A percentile compares a stretch with the other conserved stretches of the same genome.
phyloP scores from a whole-genome alignment of 1,140 invertebrate genomes.

The Zeugodacus cucurbitae region DNA sequence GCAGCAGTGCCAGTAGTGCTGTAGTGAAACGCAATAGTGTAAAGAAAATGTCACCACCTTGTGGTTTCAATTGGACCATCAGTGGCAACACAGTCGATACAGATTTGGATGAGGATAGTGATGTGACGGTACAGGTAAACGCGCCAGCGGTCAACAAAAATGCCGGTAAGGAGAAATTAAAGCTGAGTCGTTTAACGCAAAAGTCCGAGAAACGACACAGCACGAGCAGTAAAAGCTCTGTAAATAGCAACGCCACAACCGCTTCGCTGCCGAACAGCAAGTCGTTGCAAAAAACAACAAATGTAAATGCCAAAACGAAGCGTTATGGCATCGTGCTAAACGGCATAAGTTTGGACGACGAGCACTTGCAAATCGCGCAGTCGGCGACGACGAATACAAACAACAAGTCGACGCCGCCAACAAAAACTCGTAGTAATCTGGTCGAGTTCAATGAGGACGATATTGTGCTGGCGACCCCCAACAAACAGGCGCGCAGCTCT shows the following conservation, averaged over 20 bases:
- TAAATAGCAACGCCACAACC: not conserved
- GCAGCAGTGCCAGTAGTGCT: constrained; percentile 1
- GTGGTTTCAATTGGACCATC: constrained; percentile 64
- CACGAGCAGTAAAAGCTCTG: not conserved
- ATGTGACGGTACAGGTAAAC: constrained; percentile 10
- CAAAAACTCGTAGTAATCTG: not conserved
- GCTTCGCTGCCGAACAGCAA: constrained; percentile 21
- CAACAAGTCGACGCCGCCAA: not conserved
- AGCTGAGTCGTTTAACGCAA: not conserved
- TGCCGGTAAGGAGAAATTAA: not conserved
- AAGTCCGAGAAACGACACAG: not conserved
- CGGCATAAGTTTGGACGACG: constrained; percentile 54
- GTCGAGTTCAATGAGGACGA: constrained; percentile 37
- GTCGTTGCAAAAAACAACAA: constrained; percentile 33
- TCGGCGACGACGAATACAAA: constrained; percentile 26
- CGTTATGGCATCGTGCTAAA: constrained; percentile 64
- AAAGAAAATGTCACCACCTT: constrained; percentile 61
- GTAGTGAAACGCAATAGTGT: constrained; percentile 32
- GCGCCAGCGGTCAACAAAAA: not conserved
- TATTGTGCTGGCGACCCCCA: not conserved
- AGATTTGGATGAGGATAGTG: constrained; percentile 54
- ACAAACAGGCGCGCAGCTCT: not conserved
- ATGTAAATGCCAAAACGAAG: constrained; percentile 52
- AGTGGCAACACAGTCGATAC: constrained; percentile 53
- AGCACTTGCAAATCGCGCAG: not conserved